Conservation (phyloP, 2,888 invertebrate species). For the Alloscopus bannaensis region DNA sequence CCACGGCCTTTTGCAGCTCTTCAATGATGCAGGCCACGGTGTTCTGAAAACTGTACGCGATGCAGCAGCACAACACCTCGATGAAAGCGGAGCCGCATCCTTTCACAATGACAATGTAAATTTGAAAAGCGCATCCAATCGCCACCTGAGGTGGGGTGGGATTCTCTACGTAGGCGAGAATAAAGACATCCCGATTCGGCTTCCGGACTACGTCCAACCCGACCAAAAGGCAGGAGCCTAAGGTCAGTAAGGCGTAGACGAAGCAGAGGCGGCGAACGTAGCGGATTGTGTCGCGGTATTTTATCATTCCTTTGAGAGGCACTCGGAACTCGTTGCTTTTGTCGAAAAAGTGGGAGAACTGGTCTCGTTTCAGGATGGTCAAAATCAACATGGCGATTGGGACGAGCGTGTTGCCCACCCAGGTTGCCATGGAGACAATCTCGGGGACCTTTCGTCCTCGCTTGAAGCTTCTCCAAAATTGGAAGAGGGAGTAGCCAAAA, state of each 20-base stretch:
- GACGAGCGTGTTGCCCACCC: constrained; percentile 60
- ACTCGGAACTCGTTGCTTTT: constrained; percentile 66
- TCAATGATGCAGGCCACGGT: constrained; percentile 58
- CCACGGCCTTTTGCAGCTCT: constrained; percentile 59
- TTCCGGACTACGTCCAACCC: constrained; percentile 30
- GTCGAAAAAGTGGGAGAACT: constrained; percentile 68
- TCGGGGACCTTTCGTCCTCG: constrained; percentile 56
- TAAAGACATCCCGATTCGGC: constrained; percentile 45
- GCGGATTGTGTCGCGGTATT: constrained; percentile 33
- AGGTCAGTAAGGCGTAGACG: constrained; percentile 47
- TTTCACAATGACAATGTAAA: constrained; percentile 65
- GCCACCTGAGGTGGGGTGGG: constrained; percentile 34
- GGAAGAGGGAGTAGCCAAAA: constrained; percentile 58
- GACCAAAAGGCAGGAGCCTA: constrained; percentile 45
- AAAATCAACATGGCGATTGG: constrained; percentile 66
- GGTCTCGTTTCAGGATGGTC: constrained; percentile 63
- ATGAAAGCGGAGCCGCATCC: constrained; percentile 65
- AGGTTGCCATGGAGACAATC: constrained; percentile 57
- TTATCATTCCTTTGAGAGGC: constrained; percentile 63
- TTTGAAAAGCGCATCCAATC: constrained; percentile 57
- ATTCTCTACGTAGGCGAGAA: constrained; percentile 37
- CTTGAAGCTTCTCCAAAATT: constrained; percentile 58
- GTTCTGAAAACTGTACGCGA: constrained; percentile 64
- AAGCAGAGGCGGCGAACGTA: constrained; percentile 53
- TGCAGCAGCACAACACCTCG: constrained; percentile 69